phyloP scores from a whole-genome alignment of 2,797 vertebrate species.

The Lacerta viridis region DNA sequence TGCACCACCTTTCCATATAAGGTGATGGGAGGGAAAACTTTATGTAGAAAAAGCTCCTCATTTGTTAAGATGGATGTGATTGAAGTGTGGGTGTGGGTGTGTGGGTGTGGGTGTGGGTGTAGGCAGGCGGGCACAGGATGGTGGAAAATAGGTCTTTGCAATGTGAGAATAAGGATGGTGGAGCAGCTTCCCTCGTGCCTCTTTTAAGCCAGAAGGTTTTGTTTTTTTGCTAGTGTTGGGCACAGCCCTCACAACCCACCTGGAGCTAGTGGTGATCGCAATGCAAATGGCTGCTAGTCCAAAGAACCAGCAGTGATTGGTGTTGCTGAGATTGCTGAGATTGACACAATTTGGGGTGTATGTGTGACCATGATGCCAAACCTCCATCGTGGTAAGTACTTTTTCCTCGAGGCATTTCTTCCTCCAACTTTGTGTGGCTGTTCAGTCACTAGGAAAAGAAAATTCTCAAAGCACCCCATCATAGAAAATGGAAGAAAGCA shows the following conservation, averaged over 20 bases:
- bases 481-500: neutral
- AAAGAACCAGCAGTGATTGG: neutral
- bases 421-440: no score
- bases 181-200: neutral
- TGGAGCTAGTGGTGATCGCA: neutral
- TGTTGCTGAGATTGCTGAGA: neutral
- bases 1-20: neutral
- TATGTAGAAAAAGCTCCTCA: neutral
- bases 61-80: neutral
- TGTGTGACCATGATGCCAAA: neutral
- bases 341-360: no score
- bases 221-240: neutral
- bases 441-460: neutral
- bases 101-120: neutral
- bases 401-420: neutral
- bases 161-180: neutral
- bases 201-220: neutral
- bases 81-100: neutral
- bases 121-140: neutral
- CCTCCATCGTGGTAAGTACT: neutral
- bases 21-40: neutral
- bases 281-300: neutral
- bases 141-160: neutral
- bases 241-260: neutral
- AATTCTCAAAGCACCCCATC: neutral